Evolutionary conservation across 2,888 invertebrate genomes (phyloP).

Genomic region (Mantis religiosa): DNA sequence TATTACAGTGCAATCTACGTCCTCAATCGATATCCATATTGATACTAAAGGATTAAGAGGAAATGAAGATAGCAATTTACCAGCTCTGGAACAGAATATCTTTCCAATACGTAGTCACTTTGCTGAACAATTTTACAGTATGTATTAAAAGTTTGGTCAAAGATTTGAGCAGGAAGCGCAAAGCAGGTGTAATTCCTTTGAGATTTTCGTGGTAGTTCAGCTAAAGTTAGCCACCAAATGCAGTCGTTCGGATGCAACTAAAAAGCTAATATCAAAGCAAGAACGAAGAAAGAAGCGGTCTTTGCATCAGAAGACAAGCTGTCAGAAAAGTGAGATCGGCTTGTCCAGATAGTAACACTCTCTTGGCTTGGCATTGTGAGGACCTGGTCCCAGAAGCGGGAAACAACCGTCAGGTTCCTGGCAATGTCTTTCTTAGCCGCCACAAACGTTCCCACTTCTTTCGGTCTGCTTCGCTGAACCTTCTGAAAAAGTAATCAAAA

Average conservation of each 20-base stretch:
- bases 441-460: not conserved
- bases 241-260: not conserved
- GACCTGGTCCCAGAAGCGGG: not conserved
- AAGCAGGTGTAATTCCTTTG: not conserved
- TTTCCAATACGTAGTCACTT: no score
- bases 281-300: not conserved
- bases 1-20: no score
- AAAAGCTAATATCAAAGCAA: not conserved
- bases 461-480: not conserved
- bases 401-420: not conserved
- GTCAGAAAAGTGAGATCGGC: constrained; percentile 13
- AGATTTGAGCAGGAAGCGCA: not conserved
- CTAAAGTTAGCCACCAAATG: not conserved
- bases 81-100: no score
- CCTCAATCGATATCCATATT: no score
- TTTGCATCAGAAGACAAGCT: constrained; percentile 13
- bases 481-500: not conserved
- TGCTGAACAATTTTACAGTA: no score
- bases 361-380: not conserved
- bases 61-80: no score
- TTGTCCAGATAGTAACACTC: constrained; percentile 1
- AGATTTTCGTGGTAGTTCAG: not conserved
- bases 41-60: no score
- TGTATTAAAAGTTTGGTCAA: no score
- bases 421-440: not conserved